Evolutionary conservation across 2,797 vertebrate genomes (phyloP), one percentile per base, ranked within the genome.

Genomic region (Nyctibius grandis): DNA sequence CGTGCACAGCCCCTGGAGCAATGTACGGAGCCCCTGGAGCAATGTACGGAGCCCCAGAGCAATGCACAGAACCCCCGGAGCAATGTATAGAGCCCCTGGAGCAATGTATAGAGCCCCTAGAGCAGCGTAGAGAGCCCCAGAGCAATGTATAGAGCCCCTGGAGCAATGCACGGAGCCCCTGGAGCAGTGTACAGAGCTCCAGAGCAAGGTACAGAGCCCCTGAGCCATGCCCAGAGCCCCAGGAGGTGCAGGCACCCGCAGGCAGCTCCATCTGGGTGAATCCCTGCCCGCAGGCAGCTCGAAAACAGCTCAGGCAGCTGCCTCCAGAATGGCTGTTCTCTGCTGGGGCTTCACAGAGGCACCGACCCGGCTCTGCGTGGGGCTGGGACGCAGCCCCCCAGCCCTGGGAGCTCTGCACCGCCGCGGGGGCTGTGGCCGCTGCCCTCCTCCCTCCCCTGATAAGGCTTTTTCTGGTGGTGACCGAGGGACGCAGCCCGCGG

Each of bases 381-480:
- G 75, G 65, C 54, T 94, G 79, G 51, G 57, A 38, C 0, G 0
- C 70, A 85, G 63, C 7, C 12, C 60, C 72, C 28, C 57, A 57
- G 31, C 50, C 51, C 36, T 4, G 2, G 48, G 70, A 86, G 50
- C 76, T 91, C 40, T 45, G 68, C 48, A 44, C 20, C 9, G 26
- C 86, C 0, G 0, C 3, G 12, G 36, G 50, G 54, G 68, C 63
- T 57, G 81, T 6, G 26, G 65, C n/a, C 5, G 29, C 65, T 85
- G 67, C 23, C 22, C 77, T 4, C 34, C 42, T 78, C 56, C 59
- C 56, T 83, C 61, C 64, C 54, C 4, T 7, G 74, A 26, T 92
- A 92, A 93, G 95, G 95, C 91, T 96, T 93, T 90, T 84, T 77
- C 64, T 88, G 80, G 77, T 75, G 88, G 60, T 79, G 63, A 81